Conservation (phyloP, 2,797 vertebrate genomes). For the Hydrocynus forskahlii region DNA sequence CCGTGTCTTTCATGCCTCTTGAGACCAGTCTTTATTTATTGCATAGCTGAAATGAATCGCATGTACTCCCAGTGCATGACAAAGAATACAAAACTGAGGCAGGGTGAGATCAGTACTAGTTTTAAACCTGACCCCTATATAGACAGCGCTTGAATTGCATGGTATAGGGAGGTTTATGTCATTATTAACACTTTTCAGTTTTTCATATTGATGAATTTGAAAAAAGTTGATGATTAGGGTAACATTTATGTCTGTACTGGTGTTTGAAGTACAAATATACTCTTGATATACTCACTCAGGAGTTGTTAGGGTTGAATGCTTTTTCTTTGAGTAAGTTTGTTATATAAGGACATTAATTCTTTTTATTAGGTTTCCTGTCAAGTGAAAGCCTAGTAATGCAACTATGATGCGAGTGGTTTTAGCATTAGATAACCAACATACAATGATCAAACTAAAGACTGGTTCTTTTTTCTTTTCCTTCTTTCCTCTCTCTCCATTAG, state of each 20-base stretch:
- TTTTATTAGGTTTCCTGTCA: constrained; percentile 40
- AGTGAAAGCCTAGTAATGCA: constrained; percentile 78
- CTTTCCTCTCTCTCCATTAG: constrained; percentile 82
- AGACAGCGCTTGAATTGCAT: background rate
- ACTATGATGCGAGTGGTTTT: constrained; percentile 67
- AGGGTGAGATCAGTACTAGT: background rate
- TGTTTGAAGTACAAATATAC: background rate
- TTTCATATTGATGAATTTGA: too few relatives aligned
- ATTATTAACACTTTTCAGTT: background rate
- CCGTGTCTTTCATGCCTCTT: background rate
- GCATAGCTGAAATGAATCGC: constrained; percentile 11
- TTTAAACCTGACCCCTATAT: background rate
- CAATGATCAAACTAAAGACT: constrained; percentile 78
- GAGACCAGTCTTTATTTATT: background rate
- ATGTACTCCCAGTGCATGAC: constrained; percentile 8
- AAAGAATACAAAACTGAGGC: background rate
- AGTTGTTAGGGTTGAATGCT: background rate
- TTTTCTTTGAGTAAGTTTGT: background rate
- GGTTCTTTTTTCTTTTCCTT: constrained; percentile 76
- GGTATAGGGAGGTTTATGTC: background rate
- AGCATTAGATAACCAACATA: constrained; percentile 56
- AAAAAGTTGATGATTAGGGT: background rate
- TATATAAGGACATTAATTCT: background rate
- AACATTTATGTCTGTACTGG: background rate
- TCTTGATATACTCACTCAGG: background rate